phyloP scores from a whole-genome alignment of 64 coral and sea anemone genomes.

The Montipora efflorescens region DNA sequence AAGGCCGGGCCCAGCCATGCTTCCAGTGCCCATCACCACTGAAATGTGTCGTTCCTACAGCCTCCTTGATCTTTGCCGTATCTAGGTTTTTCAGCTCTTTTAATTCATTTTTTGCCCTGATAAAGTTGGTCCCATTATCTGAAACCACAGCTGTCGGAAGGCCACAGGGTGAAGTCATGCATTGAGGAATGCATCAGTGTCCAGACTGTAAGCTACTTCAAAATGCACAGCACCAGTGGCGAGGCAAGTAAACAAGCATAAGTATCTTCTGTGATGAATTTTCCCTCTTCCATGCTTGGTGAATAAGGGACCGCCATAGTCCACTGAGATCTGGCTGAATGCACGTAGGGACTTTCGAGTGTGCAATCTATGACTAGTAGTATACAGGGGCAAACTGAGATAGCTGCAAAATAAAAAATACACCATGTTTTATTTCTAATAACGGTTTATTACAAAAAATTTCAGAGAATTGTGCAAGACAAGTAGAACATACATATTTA shows the following conservation, averaged over 20 bases:
- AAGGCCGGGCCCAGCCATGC: too few relatives aligned
- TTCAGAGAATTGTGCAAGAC: too few relatives aligned
- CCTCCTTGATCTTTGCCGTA: too few relatives aligned
- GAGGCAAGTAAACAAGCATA: background rate
- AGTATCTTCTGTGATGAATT: background rate
- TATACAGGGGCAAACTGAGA: too few relatives aligned
- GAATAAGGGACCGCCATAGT: background rate
- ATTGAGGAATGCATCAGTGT: background rate
- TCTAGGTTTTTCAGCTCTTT: background rate
- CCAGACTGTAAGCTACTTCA: background rate
- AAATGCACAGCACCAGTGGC: background rate
- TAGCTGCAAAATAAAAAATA: too few relatives aligned
- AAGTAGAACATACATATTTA: too few relatives aligned
- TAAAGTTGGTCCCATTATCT: slow-evolving; percentile 30
- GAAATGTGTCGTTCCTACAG: too few relatives aligned
- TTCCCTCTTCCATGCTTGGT: background rate
- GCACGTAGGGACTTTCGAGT: slow-evolving; percentile 44
- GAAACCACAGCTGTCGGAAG: background rate
- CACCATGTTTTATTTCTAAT: too few relatives aligned
- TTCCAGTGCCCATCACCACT: too few relatives aligned
- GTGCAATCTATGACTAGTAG: background rate
- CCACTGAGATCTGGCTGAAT: slow-evolving; percentile 52
- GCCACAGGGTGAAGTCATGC: background rate
- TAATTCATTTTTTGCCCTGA: background rate
- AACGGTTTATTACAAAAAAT: too few relatives aligned